Conservation (phyloP, 2,113 vertebrate genomes). For the Xenopus laevis region DNA sequence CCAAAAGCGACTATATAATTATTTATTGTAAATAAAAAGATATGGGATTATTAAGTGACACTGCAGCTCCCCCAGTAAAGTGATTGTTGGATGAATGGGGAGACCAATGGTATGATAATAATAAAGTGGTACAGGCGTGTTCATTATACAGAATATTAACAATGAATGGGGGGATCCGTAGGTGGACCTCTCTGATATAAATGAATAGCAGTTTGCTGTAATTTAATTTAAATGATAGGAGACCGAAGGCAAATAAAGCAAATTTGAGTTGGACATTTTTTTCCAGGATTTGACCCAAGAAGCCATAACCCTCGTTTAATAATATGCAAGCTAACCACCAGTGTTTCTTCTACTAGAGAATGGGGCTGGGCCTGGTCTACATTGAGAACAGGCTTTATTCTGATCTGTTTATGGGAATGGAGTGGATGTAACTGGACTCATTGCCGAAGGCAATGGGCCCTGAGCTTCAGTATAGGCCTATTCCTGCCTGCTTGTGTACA, state of each 20-base stretch:
- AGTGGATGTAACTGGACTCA: too few relatives aligned
- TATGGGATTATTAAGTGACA: too few relatives aligned
- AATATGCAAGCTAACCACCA: too few relatives aligned
- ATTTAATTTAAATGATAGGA: slow-evolving; percentile 75
- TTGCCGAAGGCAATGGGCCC: too few relatives aligned
- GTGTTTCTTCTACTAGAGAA: too few relatives aligned
- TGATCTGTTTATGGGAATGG: too few relatives aligned
- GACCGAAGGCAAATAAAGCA: slow-evolving; percentile 67
- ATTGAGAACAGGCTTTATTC: too few relatives aligned
- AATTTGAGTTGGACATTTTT: neutral
- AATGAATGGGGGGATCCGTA: slow-evolving; percentile 71
- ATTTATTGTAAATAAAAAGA: too few relatives aligned
- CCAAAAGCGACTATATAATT: too few relatives aligned
- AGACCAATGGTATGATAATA: neutral
- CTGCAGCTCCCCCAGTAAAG: neutral
- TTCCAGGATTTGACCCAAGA: neutral
- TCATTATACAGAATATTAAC: slow-evolving; percentile 60
- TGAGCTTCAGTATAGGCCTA: too few relatives aligned
- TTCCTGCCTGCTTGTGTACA: too few relatives aligned
- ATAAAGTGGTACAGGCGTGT: slow-evolving; percentile 1
- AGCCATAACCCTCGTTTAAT: neutral
- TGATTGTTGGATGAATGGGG: neutral
- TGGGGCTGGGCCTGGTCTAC: too few relatives aligned
- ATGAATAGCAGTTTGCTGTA: slow-evolving; percentile 75
- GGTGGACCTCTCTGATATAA: slow-evolving; percentile 70